Evolutionary conservation across 2,797 vertebrate species (phyloP), one percentile per base, ranked within the genome.

Genomic region (Sebastes alutus): DNA sequence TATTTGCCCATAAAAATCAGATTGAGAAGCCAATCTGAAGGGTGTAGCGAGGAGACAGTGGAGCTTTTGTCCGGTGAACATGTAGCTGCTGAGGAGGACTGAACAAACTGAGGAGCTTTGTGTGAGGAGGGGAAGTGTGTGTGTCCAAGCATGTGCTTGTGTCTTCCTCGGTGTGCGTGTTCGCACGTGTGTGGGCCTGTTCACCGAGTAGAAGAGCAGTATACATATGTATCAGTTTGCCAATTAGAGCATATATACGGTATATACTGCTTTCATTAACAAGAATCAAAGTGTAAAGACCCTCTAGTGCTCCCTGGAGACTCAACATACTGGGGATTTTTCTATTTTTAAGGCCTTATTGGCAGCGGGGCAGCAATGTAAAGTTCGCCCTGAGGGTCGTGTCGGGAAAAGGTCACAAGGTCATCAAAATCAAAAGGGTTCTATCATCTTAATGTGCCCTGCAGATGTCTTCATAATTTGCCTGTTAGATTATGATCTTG

Each of bases 41-140:
- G 42, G 7, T 63, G 59, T n/a, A 46, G 46, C 4, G 2, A 20
- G 35, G 35, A 46, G 59, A 85, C 82, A 87, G 67, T 54, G 14
- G 64, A 35, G 60, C 38, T 72, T 85, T 81, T 88, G 76, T 88
- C 66, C 42, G 1, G 20, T 13, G 66, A 35, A 46, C 52, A 38
- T 49, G 14, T 6, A 55, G 75, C 32, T 35, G 75, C 78, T 59
- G 32, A 80, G 59, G 22, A 74, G 49, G 27, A 75, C 61, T 61
- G 70, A 56, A 83, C 58, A 65, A 72, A 85, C 83, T 83, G 65
- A 86, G 70, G 55, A 46, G 58, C 70, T 66, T 82, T 86, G 79
- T 86, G 73, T 35, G 18, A 46, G 30, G 42, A 79, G 35, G 72
- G 61, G 42, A 75, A 77, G 56, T 54, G 46, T 58, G 64, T 65